Evolutionary conservation across 2,888 invertebrate genomes (phyloP).

Genomic region (Limnephilus auricula): DNA sequence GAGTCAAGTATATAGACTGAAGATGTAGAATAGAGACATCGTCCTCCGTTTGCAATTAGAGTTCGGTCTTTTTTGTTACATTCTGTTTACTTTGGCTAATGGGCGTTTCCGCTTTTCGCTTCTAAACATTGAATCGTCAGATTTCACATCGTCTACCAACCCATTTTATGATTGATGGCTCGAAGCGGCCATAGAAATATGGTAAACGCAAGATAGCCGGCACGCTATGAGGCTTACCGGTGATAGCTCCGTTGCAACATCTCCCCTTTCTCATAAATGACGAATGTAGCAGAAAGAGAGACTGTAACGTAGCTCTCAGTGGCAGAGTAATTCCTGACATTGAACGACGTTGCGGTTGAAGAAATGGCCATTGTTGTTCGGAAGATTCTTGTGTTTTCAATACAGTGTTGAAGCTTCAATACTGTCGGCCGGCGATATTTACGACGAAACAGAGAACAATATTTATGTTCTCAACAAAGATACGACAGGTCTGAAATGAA

Average conservation of each 20-base stretch:
- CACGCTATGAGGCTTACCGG: background rate
- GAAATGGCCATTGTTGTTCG: conserved; percentile 13
- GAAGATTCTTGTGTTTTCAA: background rate
- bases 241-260: background rate
- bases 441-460: conserved; percentile 2
- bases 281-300: background rate
- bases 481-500: background rate
- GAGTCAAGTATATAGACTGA: background rate
- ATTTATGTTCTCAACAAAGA: background rate
- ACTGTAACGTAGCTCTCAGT: background rate
- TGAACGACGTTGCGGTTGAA: background rate
- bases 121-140: conserved; percentile 33
- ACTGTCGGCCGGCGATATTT: background rate
- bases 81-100: conserved; percentile 48
- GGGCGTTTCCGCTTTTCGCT: conserved; percentile 35
- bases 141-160: background rate
- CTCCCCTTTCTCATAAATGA: background rate
- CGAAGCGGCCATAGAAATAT: background rate
- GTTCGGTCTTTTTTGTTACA: conserved; percentile 21
- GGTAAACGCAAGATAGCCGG: background rate
- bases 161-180: conserved; percentile 31
- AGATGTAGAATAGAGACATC: background rate
- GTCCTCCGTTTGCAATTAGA: background rate
- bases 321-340: background rate
- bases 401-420: background rate